phyloP scores from a whole-genome alignment of 2,888 invertebrate species.

The Sarcophaga rosellei region DNA sequence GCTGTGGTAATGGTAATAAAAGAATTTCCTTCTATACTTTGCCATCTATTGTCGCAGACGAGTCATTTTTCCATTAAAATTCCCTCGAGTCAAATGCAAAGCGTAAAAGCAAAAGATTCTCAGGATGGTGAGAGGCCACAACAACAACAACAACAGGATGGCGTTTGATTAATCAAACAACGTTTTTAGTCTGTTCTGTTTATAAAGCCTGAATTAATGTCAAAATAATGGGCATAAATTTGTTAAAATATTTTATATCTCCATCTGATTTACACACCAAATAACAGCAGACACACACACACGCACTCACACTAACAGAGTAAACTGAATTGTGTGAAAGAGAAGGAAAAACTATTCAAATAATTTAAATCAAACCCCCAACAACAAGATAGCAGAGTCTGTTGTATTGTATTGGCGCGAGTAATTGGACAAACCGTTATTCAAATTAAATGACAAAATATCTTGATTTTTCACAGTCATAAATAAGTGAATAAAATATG shows the following conservation, averaged over 20 bases:
- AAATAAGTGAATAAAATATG: slow-evolving; percentile 51
- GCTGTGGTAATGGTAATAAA: slow-evolving; percentile 51
- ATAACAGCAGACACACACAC: slow-evolving; percentile 10
- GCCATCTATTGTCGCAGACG: slow-evolving; percentile 4
- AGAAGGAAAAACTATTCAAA: too few relatives aligned
- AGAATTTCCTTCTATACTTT: slow-evolving; percentile 28
- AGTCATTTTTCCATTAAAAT: slow-evolving; percentile 38
- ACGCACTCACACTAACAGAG: not conserved
- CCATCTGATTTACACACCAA: slow-evolving; percentile 52
- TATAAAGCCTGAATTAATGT: slow-evolving; percentile 79
- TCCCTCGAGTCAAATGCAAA: slow-evolving; percentile 40
- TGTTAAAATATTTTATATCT: slow-evolving; percentile 76
- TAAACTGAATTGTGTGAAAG: too few relatives aligned
- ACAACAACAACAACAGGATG: not conserved
- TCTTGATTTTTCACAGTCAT: slow-evolving; percentile 60
- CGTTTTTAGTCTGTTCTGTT: slow-evolving; percentile 72
- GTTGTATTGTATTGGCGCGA: slow-evolving; percentile 7
- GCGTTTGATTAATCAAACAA: slow-evolving; percentile 71
- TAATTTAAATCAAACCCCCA: too few relatives aligned
- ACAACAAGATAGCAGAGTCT: too few relatives aligned
- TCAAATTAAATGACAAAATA: slow-evolving; percentile 66
- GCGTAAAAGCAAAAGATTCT: not conserved
- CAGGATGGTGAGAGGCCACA: not conserved
- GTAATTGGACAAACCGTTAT: slow-evolving; percentile 65
- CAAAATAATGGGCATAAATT: slow-evolving; percentile 80